phyloP scores from a whole-genome alignment of 2,797 vertebrate species.

The Poliocrania exsul region DNA sequence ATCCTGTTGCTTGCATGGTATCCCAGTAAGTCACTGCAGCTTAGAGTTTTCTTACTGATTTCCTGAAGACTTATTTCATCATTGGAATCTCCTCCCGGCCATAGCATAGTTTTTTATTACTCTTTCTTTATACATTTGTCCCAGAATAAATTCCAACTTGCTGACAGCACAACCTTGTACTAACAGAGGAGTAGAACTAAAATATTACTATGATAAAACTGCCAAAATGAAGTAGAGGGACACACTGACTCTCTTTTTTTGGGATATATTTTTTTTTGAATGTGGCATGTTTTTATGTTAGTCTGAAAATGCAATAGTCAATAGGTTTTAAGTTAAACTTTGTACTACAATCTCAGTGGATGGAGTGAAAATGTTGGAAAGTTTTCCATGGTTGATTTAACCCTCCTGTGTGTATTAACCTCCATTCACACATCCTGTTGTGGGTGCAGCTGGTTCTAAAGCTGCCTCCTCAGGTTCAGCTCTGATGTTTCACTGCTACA shows the following conservation, averaged over 20 bases:
- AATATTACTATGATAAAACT: background rate
- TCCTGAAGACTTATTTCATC: conserved; percentile 30
- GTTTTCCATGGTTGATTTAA: background rate
- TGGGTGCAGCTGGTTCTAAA: background rate
- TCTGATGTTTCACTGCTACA: background rate
- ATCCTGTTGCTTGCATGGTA: background rate
- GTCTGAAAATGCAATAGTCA: background rate
- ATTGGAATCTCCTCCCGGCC: background rate
- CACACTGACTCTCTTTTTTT: background rate
- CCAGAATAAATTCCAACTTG: conserved; percentile 5
- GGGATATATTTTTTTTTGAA: background rate
- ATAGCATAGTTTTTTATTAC: background rate
- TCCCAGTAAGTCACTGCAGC: background rate
- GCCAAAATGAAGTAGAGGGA: background rate
- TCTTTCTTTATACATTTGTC: background rate
- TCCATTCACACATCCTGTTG: background rate
- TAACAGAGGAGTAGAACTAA: background rate
- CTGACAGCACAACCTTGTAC: background rate
- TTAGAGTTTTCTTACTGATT: conserved; percentile 11
- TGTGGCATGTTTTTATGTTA: background rate
- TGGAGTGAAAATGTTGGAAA: background rate
- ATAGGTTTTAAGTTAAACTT: background rate
- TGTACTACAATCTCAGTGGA: background rate
- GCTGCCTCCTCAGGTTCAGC: background rate
- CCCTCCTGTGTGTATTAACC: background rate